Evolutionary conservation across 2,113 vertebrate genomes (phyloP), one percentile per base, ranked within the genome.

Genomic region (Axis porcinus): DNA sequence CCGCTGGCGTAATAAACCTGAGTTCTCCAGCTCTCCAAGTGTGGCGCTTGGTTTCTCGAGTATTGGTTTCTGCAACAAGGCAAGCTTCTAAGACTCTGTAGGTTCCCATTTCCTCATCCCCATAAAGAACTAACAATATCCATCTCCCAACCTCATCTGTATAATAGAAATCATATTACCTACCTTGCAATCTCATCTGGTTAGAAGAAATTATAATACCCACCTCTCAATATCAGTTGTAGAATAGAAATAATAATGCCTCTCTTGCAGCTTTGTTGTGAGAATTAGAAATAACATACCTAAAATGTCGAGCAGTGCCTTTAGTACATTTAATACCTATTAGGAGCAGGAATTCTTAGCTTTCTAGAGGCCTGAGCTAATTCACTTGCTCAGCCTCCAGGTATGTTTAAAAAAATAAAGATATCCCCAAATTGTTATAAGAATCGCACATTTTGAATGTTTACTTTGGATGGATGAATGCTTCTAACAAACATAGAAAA

Each of bases 401-500:
- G 58, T 96, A 45, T 95, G 17, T 60, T 93, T 60, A 14, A 85
- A 91, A 95, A 93, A 87, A 86, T 85, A 84, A 95, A 91, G n/a
- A 91, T 95, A 76, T 82, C 9, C n/a, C 50, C 1, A 86, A 96
- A 94, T 74, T 78, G 15, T 93, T 83, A 33, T 4, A 93, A 82
- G 92, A 95, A 57, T 43, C 40, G 11, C 82, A 6, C 52, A 60
- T 96, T 86, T 92, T 76, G 82, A 85, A 60, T 93, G 67, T 91
- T 88, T 89, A 55, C 45, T 95, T 97, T 96, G 83, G 28, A 57
- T n/a, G 89, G 79, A 76, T 16, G 28, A 54, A 82, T 84, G 33
- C 47, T 87, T 83, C 94, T 92, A 95, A 60, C 50, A 87, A 95
- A 93, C 16, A 58, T 43, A 36, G 36, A 96, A 76, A 43, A 55